Evolutionary conservation across 2,797 vertebrate genomes (phyloP), one percentile per base, ranked within the genome.

Genomic region (Sebastes taczanowskii): DNA sequence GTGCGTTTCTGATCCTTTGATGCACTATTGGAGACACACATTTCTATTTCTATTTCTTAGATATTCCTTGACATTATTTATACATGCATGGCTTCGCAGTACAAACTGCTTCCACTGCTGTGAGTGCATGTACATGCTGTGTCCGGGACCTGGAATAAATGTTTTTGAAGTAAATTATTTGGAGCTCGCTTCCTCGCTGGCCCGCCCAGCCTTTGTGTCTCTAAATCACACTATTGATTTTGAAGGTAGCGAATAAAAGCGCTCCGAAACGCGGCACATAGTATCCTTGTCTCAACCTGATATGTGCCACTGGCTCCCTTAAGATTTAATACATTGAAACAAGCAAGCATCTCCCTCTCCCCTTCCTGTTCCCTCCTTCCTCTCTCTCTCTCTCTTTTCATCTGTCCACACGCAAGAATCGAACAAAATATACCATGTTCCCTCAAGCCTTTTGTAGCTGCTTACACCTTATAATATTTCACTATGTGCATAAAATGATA

Each of bases 181-280:
- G 88, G 82, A 89, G 85, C 77, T 1, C 0, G 69, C 82, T 86
- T 86, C 80, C 78, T 90, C 14, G 81, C 89, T 89, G 75, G 86
- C 84, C 86, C 67, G 73, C 78, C 74, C 82, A 86, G 80, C 82
- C 85, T 87, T 86, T 90, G 86, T 92, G 89, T 90, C 78, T 90
- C 86, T 87, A 94, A 92, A 93, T 93, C 91, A 91, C 69, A 8
- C 69, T 94, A 94, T 95, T 93, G 94, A 95, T 94, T 95, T 93
- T 92, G 86, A 92, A 90, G 91, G 91, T 81, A 73, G 38, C 29
- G 78, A 86, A 91, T 91, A 90, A 92, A 91, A 56, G 83, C 59
- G 9, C 84, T 83, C 72, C 82, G 90, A 89, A 87, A 85, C 79
- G 53, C 59, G 34, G 85, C 88, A 66, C 77, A 82, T 76, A 61